Evolutionary conservation across 2,888 invertebrate species (phyloP).

Genomic region (Cryptus armator): DNA sequence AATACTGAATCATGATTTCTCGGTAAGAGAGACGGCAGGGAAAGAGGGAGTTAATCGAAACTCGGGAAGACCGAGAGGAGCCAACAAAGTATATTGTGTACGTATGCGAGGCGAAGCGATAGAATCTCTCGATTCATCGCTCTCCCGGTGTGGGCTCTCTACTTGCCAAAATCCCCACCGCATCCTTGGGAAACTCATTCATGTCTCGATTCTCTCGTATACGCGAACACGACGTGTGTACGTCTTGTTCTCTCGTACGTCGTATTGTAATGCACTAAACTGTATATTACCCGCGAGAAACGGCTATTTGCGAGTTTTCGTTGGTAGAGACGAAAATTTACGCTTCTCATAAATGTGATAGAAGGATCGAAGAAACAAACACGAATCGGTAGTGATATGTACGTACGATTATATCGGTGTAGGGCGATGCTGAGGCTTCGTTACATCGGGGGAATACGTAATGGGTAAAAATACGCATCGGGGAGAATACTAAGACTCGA

Average conservation of each 20-base stretch:
- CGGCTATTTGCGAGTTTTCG: no score
- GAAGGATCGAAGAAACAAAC: slow-evolving; percentile 14
- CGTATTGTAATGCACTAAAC: no score
- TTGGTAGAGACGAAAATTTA: no score
- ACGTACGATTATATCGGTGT: slow-evolving; percentile 31
- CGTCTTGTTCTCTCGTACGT: no score
- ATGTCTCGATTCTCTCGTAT: slow-evolving; percentile 58
- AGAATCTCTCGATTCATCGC: slow-evolving; percentile 58
- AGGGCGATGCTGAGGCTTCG: slow-evolving; percentile 50
- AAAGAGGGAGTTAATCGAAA: slow-evolving; percentile 27
- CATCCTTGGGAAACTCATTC: slow-evolving; percentile 67
- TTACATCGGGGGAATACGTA: slow-evolving; percentile 70
- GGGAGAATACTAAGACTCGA: slow-evolving; percentile 66
- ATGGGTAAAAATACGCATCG: slow-evolving; percentile 68
- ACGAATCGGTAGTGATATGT: background rate
- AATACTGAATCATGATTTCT: slow-evolving; percentile 16
- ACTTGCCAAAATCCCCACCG: slow-evolving; percentile 65
- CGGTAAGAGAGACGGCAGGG: slow-evolving; percentile 8
- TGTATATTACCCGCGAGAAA: no score
- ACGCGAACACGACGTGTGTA: slow-evolving; percentile 13
- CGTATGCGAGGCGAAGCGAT: slow-evolving; percentile 5
- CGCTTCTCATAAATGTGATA: slow-evolving; percentile 1
- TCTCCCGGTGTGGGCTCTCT: background rate
- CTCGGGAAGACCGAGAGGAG: slow-evolving; percentile 32
- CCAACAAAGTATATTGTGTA: slow-evolving; percentile 47